Conservation (phyloP, 2,888 invertebrate species). For the Orchestes rusci region DNA sequence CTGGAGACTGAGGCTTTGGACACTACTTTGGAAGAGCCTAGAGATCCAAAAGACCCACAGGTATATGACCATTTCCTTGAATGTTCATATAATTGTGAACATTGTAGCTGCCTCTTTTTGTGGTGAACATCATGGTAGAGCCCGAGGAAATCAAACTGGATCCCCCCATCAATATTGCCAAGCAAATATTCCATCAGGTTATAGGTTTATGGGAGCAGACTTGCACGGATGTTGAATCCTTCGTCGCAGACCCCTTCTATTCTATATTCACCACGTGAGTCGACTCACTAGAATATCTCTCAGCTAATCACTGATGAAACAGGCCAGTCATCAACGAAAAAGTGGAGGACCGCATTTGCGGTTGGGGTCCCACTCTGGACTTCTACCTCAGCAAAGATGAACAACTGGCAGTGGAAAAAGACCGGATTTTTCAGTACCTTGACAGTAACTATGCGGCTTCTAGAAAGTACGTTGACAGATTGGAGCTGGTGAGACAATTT, state of each 20-base stretch:
- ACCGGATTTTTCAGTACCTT: constrained; percentile 52
- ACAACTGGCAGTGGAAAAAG: constrained; percentile 47
- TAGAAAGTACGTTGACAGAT: constrained; percentile 56
- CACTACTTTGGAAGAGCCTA: constrained; percentile 45
- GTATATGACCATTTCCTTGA: constrained; percentile 25
- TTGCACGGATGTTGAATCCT: constrained; percentile 60
- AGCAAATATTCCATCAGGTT: constrained; percentile 53
- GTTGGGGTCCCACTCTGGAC: constrained; percentile 62
- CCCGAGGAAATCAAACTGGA: constrained; percentile 44
- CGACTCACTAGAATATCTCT: too few relatives aligned
- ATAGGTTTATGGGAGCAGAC: constrained; percentile 61
- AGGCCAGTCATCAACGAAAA: constrained; percentile 79
- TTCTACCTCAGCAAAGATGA: constrained; percentile 65
- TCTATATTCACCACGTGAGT: constrained; percentile 65
- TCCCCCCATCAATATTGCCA: constrained; percentile 56
- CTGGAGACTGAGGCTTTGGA: constrained; percentile 39
- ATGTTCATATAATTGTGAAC: not conserved
- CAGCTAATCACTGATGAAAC: too few relatives aligned
- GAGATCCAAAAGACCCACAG: constrained; percentile 43
- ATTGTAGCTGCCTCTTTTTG: constrained; percentile 55
- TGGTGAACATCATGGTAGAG: constrained; percentile 49
- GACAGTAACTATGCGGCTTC: constrained; percentile 56
- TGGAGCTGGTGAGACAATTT: constrained; percentile 58
- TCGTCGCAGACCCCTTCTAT: constrained; percentile 62
- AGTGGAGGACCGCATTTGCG: constrained; percentile 68